A percentile compares a stretch with the other conserved stretches of the same genome.
Conservation (phyloP, 2,888 invertebrate species). For the Epiblema foenella region DNA sequence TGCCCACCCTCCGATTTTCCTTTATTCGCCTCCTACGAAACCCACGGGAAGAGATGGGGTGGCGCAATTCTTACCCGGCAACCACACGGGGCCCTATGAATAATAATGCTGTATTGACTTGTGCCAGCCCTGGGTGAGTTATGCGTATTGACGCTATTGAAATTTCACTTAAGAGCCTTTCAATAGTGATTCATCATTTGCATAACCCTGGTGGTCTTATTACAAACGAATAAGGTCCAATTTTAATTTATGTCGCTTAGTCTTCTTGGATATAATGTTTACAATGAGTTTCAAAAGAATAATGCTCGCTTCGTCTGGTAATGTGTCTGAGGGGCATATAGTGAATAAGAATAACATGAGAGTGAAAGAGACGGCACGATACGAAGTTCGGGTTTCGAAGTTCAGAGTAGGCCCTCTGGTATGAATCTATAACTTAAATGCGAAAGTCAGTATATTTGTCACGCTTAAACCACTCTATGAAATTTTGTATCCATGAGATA, state of each 20-base stretch:
- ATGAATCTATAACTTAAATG: not conserved
- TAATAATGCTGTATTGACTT: not conserved
- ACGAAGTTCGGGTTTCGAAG: too few species aligned
- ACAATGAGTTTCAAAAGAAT: slow-evolving; percentile 18
- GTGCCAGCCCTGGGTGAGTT: slow-evolving; percentile 14
- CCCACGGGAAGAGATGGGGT: too few species aligned
- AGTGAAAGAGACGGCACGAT: too few species aligned
- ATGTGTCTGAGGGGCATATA: too few species aligned
- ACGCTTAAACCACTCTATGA: not conserved
- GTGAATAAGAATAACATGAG: too few species aligned
- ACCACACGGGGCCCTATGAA: too few species aligned
- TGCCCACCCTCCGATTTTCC: too few species aligned
- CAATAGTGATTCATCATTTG: slow-evolving; percentile 56
- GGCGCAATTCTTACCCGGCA: too few species aligned
- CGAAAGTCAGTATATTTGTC: not conserved
- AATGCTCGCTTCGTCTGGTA: slow-evolving; percentile 7
- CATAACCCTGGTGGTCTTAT: slow-evolving; percentile 46
- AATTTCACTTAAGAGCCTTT: slow-evolving; percentile 54
- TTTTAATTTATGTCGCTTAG: slow-evolving; percentile 46
- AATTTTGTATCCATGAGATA: not conserved
- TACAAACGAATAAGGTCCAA: slow-evolving; percentile 46
- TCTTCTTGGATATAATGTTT: slow-evolving; percentile 42
- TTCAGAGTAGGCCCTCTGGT: too few species aligned
- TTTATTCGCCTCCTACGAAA: too few species aligned
- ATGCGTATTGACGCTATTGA: slow-evolving; percentile 53